These are phyloP conservation scores for Stratiolaelaps scimitus DNA, from an alignment of 1,140 invertebrate genomes.

Conservation along the genomic window DNA sequence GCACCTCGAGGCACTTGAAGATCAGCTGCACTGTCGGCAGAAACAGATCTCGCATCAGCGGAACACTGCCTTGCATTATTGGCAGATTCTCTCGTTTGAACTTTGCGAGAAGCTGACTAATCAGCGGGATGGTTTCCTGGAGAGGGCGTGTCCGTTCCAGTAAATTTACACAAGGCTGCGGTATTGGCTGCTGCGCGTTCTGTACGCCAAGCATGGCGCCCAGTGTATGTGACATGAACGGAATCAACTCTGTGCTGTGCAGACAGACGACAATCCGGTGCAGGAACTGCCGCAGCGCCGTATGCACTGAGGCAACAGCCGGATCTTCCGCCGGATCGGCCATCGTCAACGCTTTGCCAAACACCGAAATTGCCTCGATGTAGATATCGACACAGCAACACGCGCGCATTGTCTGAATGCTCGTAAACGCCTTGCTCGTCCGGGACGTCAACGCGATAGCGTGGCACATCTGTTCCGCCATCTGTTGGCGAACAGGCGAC, in stretches of 20 bases:
- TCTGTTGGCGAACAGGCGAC: slow-evolving; percentile 31
- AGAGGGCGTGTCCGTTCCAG: slow-evolving; percentile 39
- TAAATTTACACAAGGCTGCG: slow-evolving; percentile 40
- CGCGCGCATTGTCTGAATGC: slow-evolving; percentile 46
- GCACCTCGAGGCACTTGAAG: slow-evolving; percentile 42
- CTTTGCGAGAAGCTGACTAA: slow-evolving; percentile 50
- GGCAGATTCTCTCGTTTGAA: slow-evolving; percentile 43
- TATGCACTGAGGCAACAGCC: slow-evolving; percentile 37
- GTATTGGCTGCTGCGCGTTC: slow-evolving; percentile 35
- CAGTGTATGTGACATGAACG: slow-evolving; percentile 46
- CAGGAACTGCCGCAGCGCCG: slow-evolving; percentile 47
- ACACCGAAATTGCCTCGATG: slow-evolving; percentile 46
- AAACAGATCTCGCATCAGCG: slow-evolving; percentile 48
- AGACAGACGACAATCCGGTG: slow-evolving; percentile 52
- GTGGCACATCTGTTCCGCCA: slow-evolving; percentile 44
- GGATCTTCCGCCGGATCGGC: neutral
- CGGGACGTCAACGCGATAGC: slow-evolving; percentile 46
- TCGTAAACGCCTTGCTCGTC: slow-evolving; percentile 50
- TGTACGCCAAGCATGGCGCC: slow-evolving; percentile 37
- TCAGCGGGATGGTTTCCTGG: slow-evolving; percentile 50
- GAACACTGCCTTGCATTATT: slow-evolving; percentile 35
- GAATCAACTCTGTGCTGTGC: slow-evolving; percentile 47
- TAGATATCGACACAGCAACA: slow-evolving; percentile 46
- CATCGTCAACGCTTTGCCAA: slow-evolving; percentile 45
- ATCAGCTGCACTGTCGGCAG: slow-evolving; percentile 46